These are phyloP conservation scores for Maconellicoccus hirsutus DNA, from an alignment of 1,140 invertebrate species.

Conservation along the genomic window DNA sequence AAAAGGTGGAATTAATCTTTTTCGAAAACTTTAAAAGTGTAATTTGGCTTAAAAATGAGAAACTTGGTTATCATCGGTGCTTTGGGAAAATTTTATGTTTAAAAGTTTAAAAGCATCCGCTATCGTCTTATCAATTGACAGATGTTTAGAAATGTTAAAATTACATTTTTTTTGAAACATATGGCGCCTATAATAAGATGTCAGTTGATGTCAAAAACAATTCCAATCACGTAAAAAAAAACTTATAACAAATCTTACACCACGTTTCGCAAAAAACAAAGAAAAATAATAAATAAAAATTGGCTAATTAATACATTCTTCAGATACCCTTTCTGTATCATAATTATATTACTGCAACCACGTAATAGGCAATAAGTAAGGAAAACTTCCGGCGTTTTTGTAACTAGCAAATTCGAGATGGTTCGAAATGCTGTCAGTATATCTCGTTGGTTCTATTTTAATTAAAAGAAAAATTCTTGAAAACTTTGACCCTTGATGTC, in stretches of 20 bases:
- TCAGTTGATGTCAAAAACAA: not conserved
- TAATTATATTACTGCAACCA: no score
- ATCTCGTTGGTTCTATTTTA: not conserved
- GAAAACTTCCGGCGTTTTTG: not conserved
- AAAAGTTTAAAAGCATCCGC: not conserved
- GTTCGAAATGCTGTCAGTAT: not conserved
- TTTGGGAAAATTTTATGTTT: not conserved
- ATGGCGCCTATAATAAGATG: no score
- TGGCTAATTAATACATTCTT: no score
- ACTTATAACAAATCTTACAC: no score
- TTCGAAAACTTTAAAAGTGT: slow-evolving; percentile 1
- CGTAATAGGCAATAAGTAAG: not conserved
- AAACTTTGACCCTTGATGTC: not conserved
- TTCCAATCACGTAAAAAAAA: no score
- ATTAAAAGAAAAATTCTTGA: not conserved
- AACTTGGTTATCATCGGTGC: not conserved
- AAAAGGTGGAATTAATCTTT: not conserved
- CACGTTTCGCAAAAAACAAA: no score
- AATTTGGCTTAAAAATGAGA: not conserved
- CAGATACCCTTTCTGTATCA: no score
- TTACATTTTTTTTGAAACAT: not conserved
- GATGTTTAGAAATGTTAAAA: not conserved
- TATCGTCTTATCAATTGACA: not conserved
- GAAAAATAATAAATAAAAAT: no score
- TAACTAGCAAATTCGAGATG: no score